Base-by-base conservation (phyloP, 2,797 vertebrate species). In the Pitangus sulphuratus region DNA sequence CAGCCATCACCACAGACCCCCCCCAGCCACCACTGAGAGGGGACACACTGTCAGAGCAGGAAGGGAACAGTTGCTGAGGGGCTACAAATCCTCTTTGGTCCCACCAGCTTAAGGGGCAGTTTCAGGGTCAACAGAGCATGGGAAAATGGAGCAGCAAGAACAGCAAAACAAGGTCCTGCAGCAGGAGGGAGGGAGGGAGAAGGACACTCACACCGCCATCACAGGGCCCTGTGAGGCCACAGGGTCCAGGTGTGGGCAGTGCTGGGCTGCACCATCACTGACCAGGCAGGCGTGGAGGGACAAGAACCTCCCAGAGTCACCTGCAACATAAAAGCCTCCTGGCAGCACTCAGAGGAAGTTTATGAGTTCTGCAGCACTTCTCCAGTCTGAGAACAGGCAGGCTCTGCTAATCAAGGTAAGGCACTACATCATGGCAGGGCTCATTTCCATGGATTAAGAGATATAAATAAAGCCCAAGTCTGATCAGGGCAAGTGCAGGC, bases 381-480 rank as follows among this genome's bases (percentile, higher is more conserved):
- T 89, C 58, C 62, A 1, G 2, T 8, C 48, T 20, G 58, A 58
- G 62, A 77, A 47, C 18, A 21, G 1, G 15, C 64, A 70, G 75
- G 66, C 42, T 44, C 53, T 69, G 44, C 25, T 48, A 37, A 57
- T 21, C 66, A 48, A 74, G 68, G 84, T 16, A 82, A 92, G 82
- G 84, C 42, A 7, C 56, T 13, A 10, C 0, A 0, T 20, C 16
- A 3, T 19, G 58, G 82, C 76, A 84, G 68, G 72, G 26, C 35
- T 28, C 8, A 28, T 37, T 85, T 12, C 62, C 54, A 15, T 21
- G 77, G 90, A 50, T 76, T 47, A 68, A 50, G 47, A 76, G 61
- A 69, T 25, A 89, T 33, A 89, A 93, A 94, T 75, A 93, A 75
- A 94, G 57, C 42, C 79, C 26, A 16, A 25, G 64, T 25, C 64